Evolutionary conservation across 1,140 invertebrate species (phyloP), one percentile per base, ranked within the genome.

Genomic region (Microplitis mediator): DNA sequence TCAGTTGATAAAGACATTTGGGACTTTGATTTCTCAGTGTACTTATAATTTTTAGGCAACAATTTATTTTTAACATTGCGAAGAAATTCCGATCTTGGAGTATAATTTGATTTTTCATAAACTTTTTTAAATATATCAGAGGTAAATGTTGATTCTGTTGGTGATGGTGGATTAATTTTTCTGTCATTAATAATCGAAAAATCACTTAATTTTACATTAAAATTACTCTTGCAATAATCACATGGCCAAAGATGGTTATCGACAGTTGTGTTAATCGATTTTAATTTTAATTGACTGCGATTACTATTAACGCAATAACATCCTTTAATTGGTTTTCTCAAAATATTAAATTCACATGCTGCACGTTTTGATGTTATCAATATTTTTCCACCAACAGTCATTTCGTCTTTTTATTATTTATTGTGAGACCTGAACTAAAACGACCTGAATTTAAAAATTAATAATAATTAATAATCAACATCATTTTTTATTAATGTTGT

Each of bases 61-160:
- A 56, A 51, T 72, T 80, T 81, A 56, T 50, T 76, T 32, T 77
- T 77, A 3, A 82, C 80, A 63, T 77, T 79, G 3, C 77, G 78
- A 1, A 86, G 73, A 62, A 85, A 86, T 72, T 83, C 77, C 0
- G 84, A 85, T 66, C 62, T 82, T 8, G 84, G 84, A 0, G 72
- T 74, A 6, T 85, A 85, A 45, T 78, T 69, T 31, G 23, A 85
- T 84, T 23, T 69, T 82, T 13, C 79, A 75, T 16, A 83, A 23
- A 23, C 70, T 75, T 78, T 78, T 45, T 70, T 76, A 8, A 81
- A 23, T 0, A 80, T 84, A 34, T 85, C 79, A 1, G 70, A 75
- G 60, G 77, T 84, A 0, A 82, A 16, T 0, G 78, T 67, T 5
- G 78, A 56, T 8, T 64, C 71, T 11, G 23, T 4, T 3, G 45